Base-by-base conservation (phyloP, 2,888 invertebrate species). In the Metopia argyrocephala region DNA sequence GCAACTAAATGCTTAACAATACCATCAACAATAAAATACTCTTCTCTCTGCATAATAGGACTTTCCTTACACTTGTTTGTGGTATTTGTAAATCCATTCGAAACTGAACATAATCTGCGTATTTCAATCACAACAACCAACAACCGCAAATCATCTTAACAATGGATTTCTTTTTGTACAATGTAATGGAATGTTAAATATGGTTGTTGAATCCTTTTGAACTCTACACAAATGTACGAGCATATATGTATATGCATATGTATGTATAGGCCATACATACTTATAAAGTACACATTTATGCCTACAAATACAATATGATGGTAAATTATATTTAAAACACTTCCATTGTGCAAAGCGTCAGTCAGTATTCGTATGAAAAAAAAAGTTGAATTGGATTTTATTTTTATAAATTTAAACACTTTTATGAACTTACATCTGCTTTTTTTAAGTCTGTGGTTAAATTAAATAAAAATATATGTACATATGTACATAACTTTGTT, bases 71-170 rank as follows among this genome's bases (percentile, higher is more conserved):
- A 57, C 9, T 45, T 21, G 38, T 23, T 21, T 61, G 59, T 23
- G 59, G 23, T 45, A 38, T 45, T 38, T 25, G 23, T 23, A 46
- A 62, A 62, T 46, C 61, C 45, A 2, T 46, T n/a, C 61, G 18
- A 62, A 46, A 46, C 23, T 62, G 23, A 25, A 38, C 31, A 52
- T 66, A 21, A 38, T 52, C 65, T 66, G 23, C 20, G 64, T 31
- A 23, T 54, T 66, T 62, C 25, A 62, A 62, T 62, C 25, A 46
- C 52, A 54, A 54, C 65, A 54, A 7, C 18, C 6, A 54, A 31
- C 31, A 21, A 54, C 52, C 65, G 23, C 65, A 66, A 38, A 66
- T 66, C 65, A 66, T 66, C 52, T 66, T 65, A 38, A 66, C 23
- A 38, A 54, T 23, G 31, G 52, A 66, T 54, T 38, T 38, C n/a